Conservation (phyloP, 2,113 vertebrate species). For the Meleagris gallopavo region DNA sequence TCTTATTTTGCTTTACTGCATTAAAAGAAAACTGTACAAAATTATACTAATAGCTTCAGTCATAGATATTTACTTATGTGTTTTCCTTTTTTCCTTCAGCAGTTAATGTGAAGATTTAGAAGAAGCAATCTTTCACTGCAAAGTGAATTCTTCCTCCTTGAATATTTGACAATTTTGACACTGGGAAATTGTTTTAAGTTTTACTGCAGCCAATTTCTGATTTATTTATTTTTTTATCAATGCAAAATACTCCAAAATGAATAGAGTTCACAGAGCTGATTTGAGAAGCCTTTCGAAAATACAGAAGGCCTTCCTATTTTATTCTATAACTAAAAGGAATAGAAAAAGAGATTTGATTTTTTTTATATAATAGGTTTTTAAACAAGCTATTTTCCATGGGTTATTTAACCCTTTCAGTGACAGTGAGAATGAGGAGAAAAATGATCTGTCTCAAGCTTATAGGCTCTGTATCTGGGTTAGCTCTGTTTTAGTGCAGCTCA, state of each 20-base stretch:
- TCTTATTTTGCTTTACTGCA: not conserved
- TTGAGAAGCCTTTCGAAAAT: not conserved
- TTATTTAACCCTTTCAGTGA: conserved; percentile 70
- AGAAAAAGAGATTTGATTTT: conserved; percentile 18
- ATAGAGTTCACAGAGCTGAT: not conserved
- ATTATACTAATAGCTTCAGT: not conserved
- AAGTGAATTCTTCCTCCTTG: not conserved
- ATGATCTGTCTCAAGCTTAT: conserved; percentile 61
- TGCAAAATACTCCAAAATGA: conserved; percentile 11
- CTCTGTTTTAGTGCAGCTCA: conserved; percentile 76
- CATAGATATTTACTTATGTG: not conserved
- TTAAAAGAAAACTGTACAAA: conserved; percentile 22
- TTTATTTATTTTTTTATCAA: not conserved
- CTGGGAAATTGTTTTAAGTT: not conserved
- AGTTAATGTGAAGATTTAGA: conserved; percentile 29
- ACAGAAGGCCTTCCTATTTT: not conserved
- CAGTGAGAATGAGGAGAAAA: conserved; percentile 41
- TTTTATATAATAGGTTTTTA: not conserved
- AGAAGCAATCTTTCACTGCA: not conserved
- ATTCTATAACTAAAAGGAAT: not conserved
- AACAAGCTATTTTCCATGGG: not conserved
- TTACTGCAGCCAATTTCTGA: not conserved
- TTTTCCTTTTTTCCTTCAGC: conserved; percentile 13
- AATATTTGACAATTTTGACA: not conserved
- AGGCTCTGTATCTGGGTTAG: conserved; percentile 51